These are phyloP conservation scores for Drosophila pruinosa DNA, from an alignment of 1,140 invertebrate genomes.

Conservation along the genomic window DNA sequence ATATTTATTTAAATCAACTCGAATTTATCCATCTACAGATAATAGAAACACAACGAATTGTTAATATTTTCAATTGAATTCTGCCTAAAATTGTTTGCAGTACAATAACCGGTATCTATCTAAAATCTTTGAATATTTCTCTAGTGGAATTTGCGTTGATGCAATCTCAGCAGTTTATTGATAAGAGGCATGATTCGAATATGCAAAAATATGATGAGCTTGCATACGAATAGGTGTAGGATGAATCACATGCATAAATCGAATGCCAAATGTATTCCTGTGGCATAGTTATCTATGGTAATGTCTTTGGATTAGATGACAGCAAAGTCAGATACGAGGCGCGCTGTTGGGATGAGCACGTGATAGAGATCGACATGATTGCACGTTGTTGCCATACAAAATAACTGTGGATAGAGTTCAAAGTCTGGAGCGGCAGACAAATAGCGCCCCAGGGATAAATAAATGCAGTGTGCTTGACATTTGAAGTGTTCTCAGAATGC, in stretches of 20 bases:
- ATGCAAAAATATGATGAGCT: constrained; percentile 73
- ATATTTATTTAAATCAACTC: neutral
- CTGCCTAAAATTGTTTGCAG: constrained; percentile 22
- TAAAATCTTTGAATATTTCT: neutral
- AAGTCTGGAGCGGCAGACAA: constrained; percentile 32
- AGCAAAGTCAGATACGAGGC: neutral
- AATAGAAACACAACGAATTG: neutral
- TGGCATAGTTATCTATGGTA: constrained; percentile 50
- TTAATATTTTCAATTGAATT: neutral
- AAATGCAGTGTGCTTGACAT: constrained; percentile 35
- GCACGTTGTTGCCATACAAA: constrained; percentile 47
- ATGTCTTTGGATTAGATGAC: constrained; percentile 23
- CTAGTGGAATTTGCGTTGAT: constrained; percentile 33
- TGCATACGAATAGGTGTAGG: constrained; percentile 48
- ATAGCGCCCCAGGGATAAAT: constrained; percentile 43
- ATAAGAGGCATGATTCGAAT: constrained; percentile 38
- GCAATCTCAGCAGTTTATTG: constrained; percentile 53
- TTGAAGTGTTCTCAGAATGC: constrained; percentile 7
- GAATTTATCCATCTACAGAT: neutral
- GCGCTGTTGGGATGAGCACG: constrained; percentile 26
- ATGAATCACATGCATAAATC: constrained; percentile 63
- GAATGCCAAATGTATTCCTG: constrained; percentile 30
- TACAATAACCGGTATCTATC: constrained; percentile 15
- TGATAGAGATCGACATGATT: constrained; percentile 53
- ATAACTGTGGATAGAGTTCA: constrained; percentile 53